Evolutionary conservation across 2,113 vertebrate species (phyloP), one percentile per base, ranked within the genome.

Genomic region (Piprites chloris): DNA sequence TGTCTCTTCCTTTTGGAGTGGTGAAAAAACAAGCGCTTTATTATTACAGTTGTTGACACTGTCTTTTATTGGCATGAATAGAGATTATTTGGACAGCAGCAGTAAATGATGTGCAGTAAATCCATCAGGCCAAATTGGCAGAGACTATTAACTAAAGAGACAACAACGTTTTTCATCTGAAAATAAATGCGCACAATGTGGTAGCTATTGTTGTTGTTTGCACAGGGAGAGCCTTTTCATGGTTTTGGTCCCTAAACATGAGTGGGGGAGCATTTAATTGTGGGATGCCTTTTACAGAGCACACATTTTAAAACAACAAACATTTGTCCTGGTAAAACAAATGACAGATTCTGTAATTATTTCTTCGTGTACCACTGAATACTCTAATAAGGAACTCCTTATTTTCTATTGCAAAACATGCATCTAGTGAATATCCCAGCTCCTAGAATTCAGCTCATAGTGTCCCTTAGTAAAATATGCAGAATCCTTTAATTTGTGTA

Each of bases 121-220:
- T 94, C 85, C 93, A 87, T 90, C 79, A 94, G 87, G 87, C 89
- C 88, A 95, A 95, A 85, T 28, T 97, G 93, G 93, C 97, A 96
- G 91, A 90, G 79, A 55, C 84, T 87, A 73, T 86, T 67, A 88
- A 86, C 65, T 82, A 49, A 86, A 84, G 85, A 83, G 68, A 95
- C 91, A 95, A 85, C 61, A 90, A 80, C 11, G 74, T 23, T 95
- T 93, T 96, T 95, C 94, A 92, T 95, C 68, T 85, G 79, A 97
- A 97, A 93, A 87, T 96, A 87, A 95, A 96, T 44, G 80, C 1
- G 0, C 76, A 69, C 76, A 94, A 91, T 65, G 90, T 85, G 78
- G 87, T 71, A 80, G 76, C 93, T 89, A 95, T 84, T 96, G 91
- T 94, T 93, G 66, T 61, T 94, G 46, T 87, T 90, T 75, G 66